A percentile compares a stretch with the other conserved stretches of the same genome.
These are phyloP conservation scores for Myxocyprinus asiaticus DNA, from an alignment of 2,113 vertebrate genomes.

Conservation along the genomic window DNA sequence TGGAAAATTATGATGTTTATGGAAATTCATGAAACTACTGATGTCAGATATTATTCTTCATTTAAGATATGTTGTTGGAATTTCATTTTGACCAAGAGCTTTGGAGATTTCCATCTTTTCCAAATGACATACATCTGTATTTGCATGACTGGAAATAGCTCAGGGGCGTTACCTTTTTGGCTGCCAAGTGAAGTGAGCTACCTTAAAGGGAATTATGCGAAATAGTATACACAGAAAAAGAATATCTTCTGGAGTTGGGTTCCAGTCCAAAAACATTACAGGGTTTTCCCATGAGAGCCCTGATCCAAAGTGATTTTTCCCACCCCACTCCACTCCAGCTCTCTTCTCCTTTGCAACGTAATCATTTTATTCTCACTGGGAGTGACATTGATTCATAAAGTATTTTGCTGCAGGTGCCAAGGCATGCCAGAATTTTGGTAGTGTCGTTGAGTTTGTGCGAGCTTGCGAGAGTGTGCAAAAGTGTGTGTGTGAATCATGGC, in stretches of 20 bases:
- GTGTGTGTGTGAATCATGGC: too few species aligned
- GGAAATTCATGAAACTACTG: too few species aligned
- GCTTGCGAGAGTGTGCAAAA: background rate
- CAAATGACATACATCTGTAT: too few species aligned
- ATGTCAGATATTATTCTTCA: too few species aligned
- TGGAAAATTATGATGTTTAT: too few species aligned
- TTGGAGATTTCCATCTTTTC: too few species aligned
- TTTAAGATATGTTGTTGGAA: too few species aligned
- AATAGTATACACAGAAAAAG: conserved; percentile 50
- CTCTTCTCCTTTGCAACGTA: conserved; percentile 77
- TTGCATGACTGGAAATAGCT: too few species aligned
- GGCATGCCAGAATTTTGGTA: conserved; percentile 69
- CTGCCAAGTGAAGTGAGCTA: too few species aligned
- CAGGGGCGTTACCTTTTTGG: too few species aligned
- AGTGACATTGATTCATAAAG: conserved; percentile 80
- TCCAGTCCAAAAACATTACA: conserved; percentile 78
- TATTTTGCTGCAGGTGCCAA: conserved; percentile 63
- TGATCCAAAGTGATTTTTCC: conserved; percentile 78
- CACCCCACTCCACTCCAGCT: conserved; percentile 52
- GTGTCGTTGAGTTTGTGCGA: conserved; percentile 36
- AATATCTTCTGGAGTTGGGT: conserved; percentile 63
- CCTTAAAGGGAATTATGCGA: conserved; percentile 36
- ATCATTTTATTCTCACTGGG: conserved; percentile 78
- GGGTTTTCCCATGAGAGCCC: conserved; percentile 77
- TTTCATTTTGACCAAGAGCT: too few species aligned